Conservation (phyloP, 64 coral and sea anemone genomes). For the Stylophora pistillata region DNA sequence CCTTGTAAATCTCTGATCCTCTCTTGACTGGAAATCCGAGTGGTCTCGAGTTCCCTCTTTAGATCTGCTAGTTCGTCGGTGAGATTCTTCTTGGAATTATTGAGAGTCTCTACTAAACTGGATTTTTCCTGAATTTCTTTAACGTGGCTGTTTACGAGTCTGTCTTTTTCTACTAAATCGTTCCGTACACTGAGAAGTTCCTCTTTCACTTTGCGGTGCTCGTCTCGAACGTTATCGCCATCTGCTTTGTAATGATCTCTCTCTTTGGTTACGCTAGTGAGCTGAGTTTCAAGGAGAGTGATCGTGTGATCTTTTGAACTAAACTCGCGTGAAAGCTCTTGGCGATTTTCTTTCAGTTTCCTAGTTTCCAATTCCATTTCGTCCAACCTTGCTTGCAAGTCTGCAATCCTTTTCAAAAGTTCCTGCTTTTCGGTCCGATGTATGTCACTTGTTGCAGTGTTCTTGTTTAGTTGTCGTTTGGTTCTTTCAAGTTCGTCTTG, state of each 20-base stretch:
- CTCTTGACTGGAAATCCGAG: slow-evolving; percentile 77
- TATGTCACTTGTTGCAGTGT: slow-evolving; percentile 27
- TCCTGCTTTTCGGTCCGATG: slow-evolving; percentile 64
- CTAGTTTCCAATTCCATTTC: slow-evolving; percentile 60
- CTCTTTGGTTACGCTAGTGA: slow-evolving; percentile 67
- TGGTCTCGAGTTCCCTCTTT: slow-evolving; percentile 82
- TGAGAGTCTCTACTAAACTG: slow-evolving; percentile 74
- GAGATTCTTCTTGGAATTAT: slow-evolving; percentile 67
- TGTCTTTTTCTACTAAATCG: slow-evolving; percentile 72
- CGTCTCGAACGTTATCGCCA: slow-evolving; percentile 41
- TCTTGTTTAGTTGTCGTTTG: slow-evolving; percentile 59
- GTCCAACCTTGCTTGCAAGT: slow-evolving; percentile 11
- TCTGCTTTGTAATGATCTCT: slow-evolving; percentile 75
- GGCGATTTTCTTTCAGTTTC: slow-evolving; percentile 55
- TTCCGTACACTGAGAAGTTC: slow-evolving; percentile 70
- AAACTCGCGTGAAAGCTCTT: slow-evolving; percentile 60
- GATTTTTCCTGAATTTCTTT: slow-evolving; percentile 95
- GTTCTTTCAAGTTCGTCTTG: slow-evolving; percentile 70
- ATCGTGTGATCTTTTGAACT: slow-evolving; percentile 79
- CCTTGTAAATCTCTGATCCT: slow-evolving; percentile 84
- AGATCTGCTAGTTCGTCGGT: slow-evolving; percentile 68
- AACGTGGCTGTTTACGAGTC: slow-evolving; percentile 43
- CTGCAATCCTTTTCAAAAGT: slow-evolving; percentile 35
- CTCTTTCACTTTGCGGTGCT: slow-evolving; percentile 85
- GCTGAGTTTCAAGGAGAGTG: slow-evolving; percentile 62